Conservation (phyloP, 2,888 invertebrate genomes). For the Calameuta filiformis region DNA sequence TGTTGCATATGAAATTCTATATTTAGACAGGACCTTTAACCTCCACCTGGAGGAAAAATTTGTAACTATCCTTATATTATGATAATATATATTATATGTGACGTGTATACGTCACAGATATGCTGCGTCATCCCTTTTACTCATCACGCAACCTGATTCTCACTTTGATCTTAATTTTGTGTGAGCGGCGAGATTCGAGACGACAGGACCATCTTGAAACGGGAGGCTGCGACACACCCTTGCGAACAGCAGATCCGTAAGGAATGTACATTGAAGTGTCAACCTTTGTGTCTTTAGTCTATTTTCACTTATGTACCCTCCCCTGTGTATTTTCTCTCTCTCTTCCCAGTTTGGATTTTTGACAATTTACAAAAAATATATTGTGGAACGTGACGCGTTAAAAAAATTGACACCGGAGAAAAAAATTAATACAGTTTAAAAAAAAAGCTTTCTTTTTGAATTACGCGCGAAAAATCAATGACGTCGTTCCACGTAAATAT, state of each 20-base stretch:
- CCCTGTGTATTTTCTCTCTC: not conserved
- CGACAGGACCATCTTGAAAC: not conserved
- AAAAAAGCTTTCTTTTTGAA: not conserved
- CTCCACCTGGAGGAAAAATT: not conserved
- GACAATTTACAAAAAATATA: no score
- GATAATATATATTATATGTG: no score
- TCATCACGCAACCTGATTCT: conserved; percentile 23
- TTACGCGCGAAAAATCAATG: not conserved
- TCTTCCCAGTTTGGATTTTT: not conserved
- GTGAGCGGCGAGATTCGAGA: conserved; percentile 37
- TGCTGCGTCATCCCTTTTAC: conserved; percentile 28
- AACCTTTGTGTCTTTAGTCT: not conserved
- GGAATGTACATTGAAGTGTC: not conserved
- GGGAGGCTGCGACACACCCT: not conserved
- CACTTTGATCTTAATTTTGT: conserved; percentile 57
- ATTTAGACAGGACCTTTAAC: not conserved
- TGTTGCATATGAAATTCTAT: not conserved
- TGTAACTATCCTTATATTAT: not conserved
- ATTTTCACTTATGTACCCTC: not conserved
- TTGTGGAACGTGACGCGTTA: no score
- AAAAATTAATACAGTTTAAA: no score
- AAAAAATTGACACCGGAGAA: no score
- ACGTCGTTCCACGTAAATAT: not conserved
- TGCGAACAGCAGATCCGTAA: not conserved
- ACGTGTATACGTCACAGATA: conserved; percentile 16